These are phyloP conservation scores for Hyaena hyaena DNA, from an alignment of 2,113 vertebrate species.

Conservation along the genomic window DNA sequence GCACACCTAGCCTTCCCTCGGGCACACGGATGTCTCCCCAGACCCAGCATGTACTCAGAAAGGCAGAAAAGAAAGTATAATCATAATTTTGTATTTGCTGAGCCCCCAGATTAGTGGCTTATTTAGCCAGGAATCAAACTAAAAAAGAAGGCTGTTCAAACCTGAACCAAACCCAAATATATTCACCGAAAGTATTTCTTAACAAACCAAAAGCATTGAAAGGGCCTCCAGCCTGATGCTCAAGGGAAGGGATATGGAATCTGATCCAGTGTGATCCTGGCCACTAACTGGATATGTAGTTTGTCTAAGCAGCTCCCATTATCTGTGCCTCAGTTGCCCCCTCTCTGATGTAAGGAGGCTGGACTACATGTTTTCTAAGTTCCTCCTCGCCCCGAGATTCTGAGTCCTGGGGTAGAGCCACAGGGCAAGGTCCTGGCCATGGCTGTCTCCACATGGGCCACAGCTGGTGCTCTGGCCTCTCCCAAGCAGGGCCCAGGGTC, in stretches of 20 bases:
- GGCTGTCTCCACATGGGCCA: fast-evolving
- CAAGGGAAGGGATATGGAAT: fast-evolving
- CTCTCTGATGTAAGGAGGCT: background rate
- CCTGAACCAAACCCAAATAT: background rate
- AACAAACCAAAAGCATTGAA: background rate
- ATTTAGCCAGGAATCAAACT: background rate
- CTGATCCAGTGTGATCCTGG: background rate
- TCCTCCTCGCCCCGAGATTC: fast-evolving
- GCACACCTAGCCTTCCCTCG: fast-evolving
- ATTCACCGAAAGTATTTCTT: background rate
- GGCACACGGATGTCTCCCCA: background rate
- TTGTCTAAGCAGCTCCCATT: background rate
- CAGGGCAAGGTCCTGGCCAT: background rate
- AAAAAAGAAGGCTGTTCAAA: background rate
- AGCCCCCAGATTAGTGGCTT: background rate
- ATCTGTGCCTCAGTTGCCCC: background rate
- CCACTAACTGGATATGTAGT: background rate
- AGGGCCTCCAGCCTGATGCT: background rate
- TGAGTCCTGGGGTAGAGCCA: background rate
- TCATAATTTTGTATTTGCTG: background rate
- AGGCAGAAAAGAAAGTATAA: background rate
- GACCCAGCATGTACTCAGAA: background rate
- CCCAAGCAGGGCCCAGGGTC: background rate
- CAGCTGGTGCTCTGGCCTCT: background rate
- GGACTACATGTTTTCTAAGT: no score